These are phyloP conservation scores for Bradypodion pumilum DNA, from an alignment of 2,797 vertebrate genomes.

Conservation along the genomic window DNA sequence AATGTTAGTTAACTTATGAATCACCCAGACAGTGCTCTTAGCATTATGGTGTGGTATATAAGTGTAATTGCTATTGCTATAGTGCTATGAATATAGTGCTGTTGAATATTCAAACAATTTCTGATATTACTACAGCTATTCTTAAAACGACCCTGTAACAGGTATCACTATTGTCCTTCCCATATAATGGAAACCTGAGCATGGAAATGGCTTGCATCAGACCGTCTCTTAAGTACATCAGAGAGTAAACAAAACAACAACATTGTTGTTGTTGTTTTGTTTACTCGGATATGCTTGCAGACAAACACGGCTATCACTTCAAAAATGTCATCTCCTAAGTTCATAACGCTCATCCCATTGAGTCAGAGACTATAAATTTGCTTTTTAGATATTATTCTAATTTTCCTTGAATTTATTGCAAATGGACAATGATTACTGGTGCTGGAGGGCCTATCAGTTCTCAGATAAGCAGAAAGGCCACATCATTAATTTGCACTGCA, in stretches of 20 bases:
- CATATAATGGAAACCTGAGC: no score
- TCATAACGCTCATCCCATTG: neutral
- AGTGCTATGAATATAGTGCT: neutral
- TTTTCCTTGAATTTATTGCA: neutral
- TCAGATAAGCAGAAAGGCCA: neutral
- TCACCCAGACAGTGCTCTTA: no score
- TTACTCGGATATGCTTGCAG: no score
- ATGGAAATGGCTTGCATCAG: neutral
- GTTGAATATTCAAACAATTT: neutral
- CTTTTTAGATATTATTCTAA: neutral
- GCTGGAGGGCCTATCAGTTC: neutral
- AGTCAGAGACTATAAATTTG: neutral
- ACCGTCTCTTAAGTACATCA: no score
- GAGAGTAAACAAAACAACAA: no score
- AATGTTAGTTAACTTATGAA: no score
- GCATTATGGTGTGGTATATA: no score
- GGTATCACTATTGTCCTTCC: neutral
- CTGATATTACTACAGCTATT: neutral
- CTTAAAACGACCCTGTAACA: neutral
- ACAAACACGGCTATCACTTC: no score
- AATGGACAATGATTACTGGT: neutral
- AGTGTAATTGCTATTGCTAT: no score
- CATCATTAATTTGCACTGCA: slow-evolving; percentile 30
- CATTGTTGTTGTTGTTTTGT: no score
- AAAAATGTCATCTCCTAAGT: no score